A percentile compares a stretch with the other conserved stretches of the same genome.
Evolutionary conservation across 2,888 invertebrate genomes (phyloP).

Genomic region (Papilio gigon): DNA sequence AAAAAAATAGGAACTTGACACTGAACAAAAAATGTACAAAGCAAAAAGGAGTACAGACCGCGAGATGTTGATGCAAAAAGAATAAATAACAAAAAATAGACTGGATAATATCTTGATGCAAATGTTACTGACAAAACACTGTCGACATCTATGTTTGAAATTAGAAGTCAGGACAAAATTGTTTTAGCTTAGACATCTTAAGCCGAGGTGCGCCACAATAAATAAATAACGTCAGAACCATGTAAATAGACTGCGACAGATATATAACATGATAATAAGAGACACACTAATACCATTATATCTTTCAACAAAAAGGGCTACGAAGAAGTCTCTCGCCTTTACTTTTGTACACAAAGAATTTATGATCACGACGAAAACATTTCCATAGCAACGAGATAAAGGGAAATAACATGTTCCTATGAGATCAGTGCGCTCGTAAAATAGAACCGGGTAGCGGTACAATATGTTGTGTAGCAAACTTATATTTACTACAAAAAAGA

Average conservation of each 20-base stretch:
- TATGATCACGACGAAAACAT: slow-evolving; percentile 25
- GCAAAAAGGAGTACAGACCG: too few relatives aligned
- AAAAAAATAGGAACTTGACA: too few relatives aligned
- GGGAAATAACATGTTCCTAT: slow-evolving; percentile 4
- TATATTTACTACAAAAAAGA: slow-evolving; percentile 53
- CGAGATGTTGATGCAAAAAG: too few relatives aligned
- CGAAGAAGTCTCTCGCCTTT: not conserved
- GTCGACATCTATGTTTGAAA: too few relatives aligned
- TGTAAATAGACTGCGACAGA: not conserved
- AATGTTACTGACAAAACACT: too few relatives aligned
- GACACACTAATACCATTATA: slow-evolving; percentile 8
- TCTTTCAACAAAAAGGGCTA: slow-evolving; percentile 11
- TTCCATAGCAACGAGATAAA: slow-evolving; percentile 16
- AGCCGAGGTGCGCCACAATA: too few relatives aligned
- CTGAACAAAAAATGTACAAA: too few relatives aligned
- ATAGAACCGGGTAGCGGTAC: slow-evolving; percentile 2
- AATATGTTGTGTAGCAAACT: slow-evolving; percentile 46
- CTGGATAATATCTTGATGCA: too few relatives aligned
- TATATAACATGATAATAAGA: not conserved
- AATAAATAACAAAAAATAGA: too few relatives aligned
- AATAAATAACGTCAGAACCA: not conserved
- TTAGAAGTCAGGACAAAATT: too few relatives aligned
- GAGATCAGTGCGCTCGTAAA: not conserved
- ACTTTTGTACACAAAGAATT: slow-evolving; percentile 19
- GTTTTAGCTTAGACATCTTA: too few relatives aligned